Evolutionary conservation across 2,888 invertebrate species (phyloP).

Genomic region (Platycnemis pennipes): DNA sequence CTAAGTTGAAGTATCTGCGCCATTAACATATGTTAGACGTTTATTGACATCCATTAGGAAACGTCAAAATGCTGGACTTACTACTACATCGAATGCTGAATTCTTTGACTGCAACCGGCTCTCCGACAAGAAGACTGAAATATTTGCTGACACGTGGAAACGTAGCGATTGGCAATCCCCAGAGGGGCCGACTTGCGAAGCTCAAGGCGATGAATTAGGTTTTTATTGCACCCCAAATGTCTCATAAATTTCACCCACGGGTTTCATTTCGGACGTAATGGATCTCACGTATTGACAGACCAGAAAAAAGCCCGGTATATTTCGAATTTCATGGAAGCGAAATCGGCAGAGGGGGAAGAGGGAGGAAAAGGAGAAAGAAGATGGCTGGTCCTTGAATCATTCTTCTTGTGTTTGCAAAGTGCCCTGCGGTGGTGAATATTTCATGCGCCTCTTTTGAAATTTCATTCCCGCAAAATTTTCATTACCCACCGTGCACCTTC

Average conservation of each 20-base stretch:
- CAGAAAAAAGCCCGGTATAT: neutral
- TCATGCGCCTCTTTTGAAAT: slow-evolving; percentile 23
- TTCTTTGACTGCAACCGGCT: neutral
- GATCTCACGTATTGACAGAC: slow-evolving; percentile 33
- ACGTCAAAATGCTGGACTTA: neutral
- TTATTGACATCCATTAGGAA: neutral
- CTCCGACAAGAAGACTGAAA: neutral
- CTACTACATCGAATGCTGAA: neutral
- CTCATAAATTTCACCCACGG: slow-evolving; percentile 19
- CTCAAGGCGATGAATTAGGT: neutral
- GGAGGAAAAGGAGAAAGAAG: neutral
- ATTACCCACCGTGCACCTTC: slow-evolving; percentile 16
- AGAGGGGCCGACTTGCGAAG: neutral
- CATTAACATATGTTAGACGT: too few species aligned
- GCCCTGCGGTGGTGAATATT: slow-evolving; percentile 43
- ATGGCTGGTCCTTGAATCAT: neutral
- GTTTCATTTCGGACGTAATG: slow-evolving; percentile 16
- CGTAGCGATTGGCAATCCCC: neutral
- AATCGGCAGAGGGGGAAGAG: neutral
- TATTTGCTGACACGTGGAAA: neutral
- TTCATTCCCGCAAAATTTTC: slow-evolving; percentile 51
- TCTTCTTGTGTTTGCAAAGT: slow-evolving; percentile 44
- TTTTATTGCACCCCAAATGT: slow-evolving; percentile 26
- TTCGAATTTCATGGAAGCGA: slow-evolving; percentile 19
- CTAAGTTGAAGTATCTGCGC: too few species aligned